Conservation (phyloP, 2,797 vertebrate genomes). For the Mastacembelus armatus region DNA sequence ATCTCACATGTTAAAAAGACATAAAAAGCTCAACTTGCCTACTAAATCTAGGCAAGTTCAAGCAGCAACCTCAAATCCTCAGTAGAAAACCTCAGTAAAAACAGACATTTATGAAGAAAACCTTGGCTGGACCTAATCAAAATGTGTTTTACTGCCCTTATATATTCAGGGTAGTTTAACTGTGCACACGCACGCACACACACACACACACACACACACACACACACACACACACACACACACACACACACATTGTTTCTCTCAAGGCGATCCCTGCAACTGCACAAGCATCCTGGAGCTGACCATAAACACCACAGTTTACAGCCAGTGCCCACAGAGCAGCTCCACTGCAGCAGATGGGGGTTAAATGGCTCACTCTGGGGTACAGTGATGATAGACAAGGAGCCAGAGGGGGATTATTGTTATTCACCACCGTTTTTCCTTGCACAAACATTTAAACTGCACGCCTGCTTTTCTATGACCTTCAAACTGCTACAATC, state of each 20-base stretch:
- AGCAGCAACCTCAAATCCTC: neutral
- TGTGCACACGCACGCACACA: constrained; percentile 1
- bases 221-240: too few relatives aligned
- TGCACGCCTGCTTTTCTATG: neutral
- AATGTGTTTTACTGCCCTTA: constrained; percentile 3
- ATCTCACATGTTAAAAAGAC: neutral
- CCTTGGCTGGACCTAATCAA: neutral
- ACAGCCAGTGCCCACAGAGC: constrained; percentile 4
- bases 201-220: too few relatives aligned
- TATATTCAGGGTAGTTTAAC: constrained; percentile 12
- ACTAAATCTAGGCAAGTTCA: neutral
- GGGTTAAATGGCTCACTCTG: constrained; percentile 39
- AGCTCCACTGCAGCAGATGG: constrained; percentile 36
- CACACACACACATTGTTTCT: too few relatives aligned
- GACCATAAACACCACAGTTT: constrained; percentile 36
- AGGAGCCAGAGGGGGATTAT: constrained; percentile 18
- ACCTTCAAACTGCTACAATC: neutral
- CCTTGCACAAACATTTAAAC: constrained; percentile 9
- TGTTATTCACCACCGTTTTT: constrained; percentile 27
- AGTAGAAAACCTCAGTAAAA: neutral
- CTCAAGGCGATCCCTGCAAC: neutral
- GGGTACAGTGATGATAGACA: constrained; percentile 30
- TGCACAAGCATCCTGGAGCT: constrained; percentile 10
- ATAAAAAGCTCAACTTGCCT: neutral
- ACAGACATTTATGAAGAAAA: neutral